Evolutionary conservation across 1,140 invertebrate species (phyloP).

Genomic region (Cydia amplana): DNA sequence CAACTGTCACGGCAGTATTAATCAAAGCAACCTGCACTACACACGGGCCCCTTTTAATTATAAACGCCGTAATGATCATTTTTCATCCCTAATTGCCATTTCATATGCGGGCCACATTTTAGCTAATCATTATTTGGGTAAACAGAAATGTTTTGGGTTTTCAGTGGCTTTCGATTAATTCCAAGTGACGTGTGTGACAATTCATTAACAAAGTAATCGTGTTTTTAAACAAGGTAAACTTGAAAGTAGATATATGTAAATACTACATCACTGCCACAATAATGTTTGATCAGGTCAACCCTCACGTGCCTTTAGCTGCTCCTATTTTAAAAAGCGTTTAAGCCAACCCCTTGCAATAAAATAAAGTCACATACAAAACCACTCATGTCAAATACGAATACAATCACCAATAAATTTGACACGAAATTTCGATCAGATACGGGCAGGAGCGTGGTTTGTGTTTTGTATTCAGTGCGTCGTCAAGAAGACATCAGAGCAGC

Average conservation of each 20-base stretch:
- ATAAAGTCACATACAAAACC: constrained; percentile 37
- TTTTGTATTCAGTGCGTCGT: constrained; percentile 77
- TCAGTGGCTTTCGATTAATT: constrained; percentile 28
- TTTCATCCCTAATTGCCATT: constrained; percentile 76
- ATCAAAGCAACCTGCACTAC: constrained; percentile 60
- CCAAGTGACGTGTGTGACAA: constrained; percentile 26
- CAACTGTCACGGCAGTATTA: constrained; percentile 61
- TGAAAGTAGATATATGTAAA: background rate
- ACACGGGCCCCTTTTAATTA: constrained; percentile 75
- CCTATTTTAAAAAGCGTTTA: background rate
- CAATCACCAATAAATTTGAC: constrained; percentile 66
- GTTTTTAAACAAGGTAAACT: background rate
- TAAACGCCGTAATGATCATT: constrained; percentile 73
- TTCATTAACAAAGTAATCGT: background rate
- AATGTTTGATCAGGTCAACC: background rate
- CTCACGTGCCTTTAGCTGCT: background rate
- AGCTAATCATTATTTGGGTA: constrained; percentile 65
- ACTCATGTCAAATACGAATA: constrained; percentile 56
- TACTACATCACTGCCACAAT: background rate
- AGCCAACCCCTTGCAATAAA: constrained; percentile 36
- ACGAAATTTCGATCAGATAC: constrained; percentile 53
- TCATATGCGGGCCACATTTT: constrained; percentile 56
- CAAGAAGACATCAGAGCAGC: constrained; percentile 73
- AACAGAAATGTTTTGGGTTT: constrained; percentile 45
- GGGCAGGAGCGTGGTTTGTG: constrained; percentile 47